phyloP scores from a whole-genome alignment of 2,113 vertebrate species.

The Axis porcinus region DNA sequence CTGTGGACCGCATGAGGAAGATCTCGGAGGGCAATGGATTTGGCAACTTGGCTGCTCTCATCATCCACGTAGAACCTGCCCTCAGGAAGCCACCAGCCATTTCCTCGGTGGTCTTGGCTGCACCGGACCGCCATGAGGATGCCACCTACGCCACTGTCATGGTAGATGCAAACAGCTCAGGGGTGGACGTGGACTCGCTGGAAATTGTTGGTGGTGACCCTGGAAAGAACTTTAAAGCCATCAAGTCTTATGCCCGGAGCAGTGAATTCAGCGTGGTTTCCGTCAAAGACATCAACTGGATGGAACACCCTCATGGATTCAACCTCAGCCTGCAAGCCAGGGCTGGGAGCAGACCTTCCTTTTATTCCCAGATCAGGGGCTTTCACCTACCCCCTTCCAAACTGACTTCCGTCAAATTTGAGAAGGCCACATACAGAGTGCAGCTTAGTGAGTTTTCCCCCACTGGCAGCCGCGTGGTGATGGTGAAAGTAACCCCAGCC shows the following conservation, averaged over 20 bases:
- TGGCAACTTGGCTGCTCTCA: constrained; percentile 88
- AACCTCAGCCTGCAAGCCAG: constrained; percentile 94
- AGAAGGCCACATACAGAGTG: constrained; percentile 86
- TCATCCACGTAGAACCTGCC: constrained; percentile 85
- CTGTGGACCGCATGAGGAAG: constrained; percentile 93
- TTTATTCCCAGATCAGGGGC: constrained; percentile 82
- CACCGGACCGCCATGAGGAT: constrained; percentile 71
- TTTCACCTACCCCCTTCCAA: constrained; percentile 86
- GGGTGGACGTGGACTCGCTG: constrained; percentile 80
- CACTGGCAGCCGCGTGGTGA: constrained; percentile 86
- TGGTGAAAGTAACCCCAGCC: constrained; percentile 80
- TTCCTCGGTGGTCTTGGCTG: constrained; percentile 64
- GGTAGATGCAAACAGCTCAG: constrained; percentile 82
- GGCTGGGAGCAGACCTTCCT: constrained; percentile 82
- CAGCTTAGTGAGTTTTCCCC: constrained; percentile 92
- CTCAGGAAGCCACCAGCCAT: constrained; percentile 82
- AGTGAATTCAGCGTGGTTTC: constrained; percentile 89
- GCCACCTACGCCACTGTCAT: constrained; percentile 82
- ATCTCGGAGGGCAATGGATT: constrained; percentile 89
- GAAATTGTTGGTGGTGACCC: constrained; percentile 90
- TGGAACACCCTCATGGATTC: constrained; percentile 85
- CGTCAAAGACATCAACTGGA: constrained; percentile 88
- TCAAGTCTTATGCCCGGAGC: constrained; percentile 83
- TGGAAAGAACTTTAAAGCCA: constrained; percentile 86
- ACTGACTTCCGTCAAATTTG: constrained; percentile 83